Evolutionary conservation across 2,888 invertebrate species (phyloP).

Genomic region (Melieria omissa): DNA sequence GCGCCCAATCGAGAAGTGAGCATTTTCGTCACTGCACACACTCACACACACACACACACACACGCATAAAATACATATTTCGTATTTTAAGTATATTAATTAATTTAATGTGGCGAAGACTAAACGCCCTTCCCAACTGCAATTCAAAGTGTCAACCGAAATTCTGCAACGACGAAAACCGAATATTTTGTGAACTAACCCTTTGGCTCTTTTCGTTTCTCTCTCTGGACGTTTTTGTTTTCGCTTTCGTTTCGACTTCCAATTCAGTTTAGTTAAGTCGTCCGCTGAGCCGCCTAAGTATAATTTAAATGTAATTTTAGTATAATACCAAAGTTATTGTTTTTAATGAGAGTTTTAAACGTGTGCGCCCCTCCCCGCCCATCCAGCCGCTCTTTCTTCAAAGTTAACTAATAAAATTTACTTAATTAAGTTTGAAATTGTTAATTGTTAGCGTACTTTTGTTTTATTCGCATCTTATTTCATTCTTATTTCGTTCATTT

Average conservation of each 20-base stretch:
- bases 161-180: too few relatives aligned
- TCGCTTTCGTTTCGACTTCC: too few relatives aligned
- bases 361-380: constrained; percentile 35
- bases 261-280: neutral
- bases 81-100: too few relatives aligned
- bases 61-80: neutral
- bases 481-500: neutral
- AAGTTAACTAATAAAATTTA: constrained; percentile 25
- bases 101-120: too few relatives aligned
- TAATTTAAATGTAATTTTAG: constrained; percentile 59
- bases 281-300: constrained; percentile 47
- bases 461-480: neutral
- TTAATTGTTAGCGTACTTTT: neutral
- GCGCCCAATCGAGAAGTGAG: neutral
- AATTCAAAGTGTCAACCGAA: too few relatives aligned
- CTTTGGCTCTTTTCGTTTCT: too few relatives aligned
- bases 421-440: constrained; percentile 20
- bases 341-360: constrained; percentile 42
- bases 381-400: constrained; percentile 32
- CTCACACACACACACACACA: neutral
- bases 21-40: neutral
- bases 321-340: constrained; percentile 63
- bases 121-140: too few relatives aligned
- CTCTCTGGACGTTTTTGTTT: too few relatives aligned
- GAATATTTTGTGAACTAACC: too few relatives aligned